Evolutionary conservation across 2,113 vertebrate species (phyloP), one percentile per base, ranked within the genome.

Genomic region (Porphyrio hochstetteri): DNA sequence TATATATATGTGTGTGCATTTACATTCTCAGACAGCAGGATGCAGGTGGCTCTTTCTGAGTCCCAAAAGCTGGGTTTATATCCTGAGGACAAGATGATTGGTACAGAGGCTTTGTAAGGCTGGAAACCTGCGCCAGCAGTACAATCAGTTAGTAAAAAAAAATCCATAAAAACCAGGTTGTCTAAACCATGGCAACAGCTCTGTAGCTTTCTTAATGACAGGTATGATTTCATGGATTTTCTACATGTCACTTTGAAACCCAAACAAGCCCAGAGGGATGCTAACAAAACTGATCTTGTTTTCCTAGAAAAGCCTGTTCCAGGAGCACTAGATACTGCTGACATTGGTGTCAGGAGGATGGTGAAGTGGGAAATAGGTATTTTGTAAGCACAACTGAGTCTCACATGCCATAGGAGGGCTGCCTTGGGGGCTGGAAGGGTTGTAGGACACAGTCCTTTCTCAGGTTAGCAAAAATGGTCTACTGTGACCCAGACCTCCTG

Each of bases 1-100:
- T n/a, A 4, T 27, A 3, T 31, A 15, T 14, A 20, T 29, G 3
- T 42, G 13, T 0, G 0, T 27, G 5, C 27, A 13, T 38, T 10
- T 33, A 29, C 1, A 11, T 38, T 90, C 55, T 67, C 40, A 82
- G 65, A 50, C 23, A 95, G 35, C n/a, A 84, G 48, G 57, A 91
- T 94, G 76, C 27, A 77, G 38, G 33, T 86, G 72, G 18, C 27
- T 79, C n/a, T 48, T 92, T 77, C 88, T 68, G 80, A 95, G 65
- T 86, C 42, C 10, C 86, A 50, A 76, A 61, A 75, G 64, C 46
- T 56, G 61, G 59, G 52, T 59, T 20, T 40, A 7, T 19, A 57
- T 59, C 64, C 53, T 64, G 36, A 77, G 20, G 55, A 83, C 69
- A 50, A 90, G 36, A 19, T 57, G 50, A 71, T 28, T 83, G 64